Conservation (phyloP, 2,797 vertebrate genomes). For the Synaphobranchus kaupii region DNA sequence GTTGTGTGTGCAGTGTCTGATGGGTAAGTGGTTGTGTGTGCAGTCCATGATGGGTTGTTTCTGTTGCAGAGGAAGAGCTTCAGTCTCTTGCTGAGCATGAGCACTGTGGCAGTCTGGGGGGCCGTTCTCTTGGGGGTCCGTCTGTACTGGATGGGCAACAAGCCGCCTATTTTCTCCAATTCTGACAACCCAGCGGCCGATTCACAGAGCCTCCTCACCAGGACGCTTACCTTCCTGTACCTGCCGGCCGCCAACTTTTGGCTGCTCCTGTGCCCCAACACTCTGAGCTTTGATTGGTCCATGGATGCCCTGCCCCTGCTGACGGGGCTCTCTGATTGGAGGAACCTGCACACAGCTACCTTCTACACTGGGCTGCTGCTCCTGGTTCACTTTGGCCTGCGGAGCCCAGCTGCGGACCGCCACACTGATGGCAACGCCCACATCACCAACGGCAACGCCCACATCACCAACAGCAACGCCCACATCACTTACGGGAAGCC, state of each 20-base stretch:
- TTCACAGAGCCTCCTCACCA: slow-evolving; percentile 84
- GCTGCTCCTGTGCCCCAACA: slow-evolving; percentile 93
- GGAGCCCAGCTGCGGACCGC: slow-evolving; percentile 62
- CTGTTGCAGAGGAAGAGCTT: slow-evolving; percentile 84
- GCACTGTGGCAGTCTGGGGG: slow-evolving; percentile 86
- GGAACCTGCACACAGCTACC: slow-evolving; percentile 84
- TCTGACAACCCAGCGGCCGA: slow-evolving; percentile 98
- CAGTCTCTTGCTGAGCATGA: slow-evolving; percentile 83
- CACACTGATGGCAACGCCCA: not conserved
- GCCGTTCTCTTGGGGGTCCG: slow-evolving; percentile 83
- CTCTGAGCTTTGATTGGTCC: slow-evolving; percentile 97
- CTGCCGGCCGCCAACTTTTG: slow-evolving; percentile 91
- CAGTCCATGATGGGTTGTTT: too few species aligned
- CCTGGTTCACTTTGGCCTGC: slow-evolving; percentile 81
- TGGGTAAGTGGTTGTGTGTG: too few species aligned
- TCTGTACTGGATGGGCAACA: slow-evolving; percentile 99
- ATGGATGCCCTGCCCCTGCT: slow-evolving; percentile 97
- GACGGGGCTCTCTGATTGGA: slow-evolving; percentile 82
- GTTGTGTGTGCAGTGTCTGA: not conserved
- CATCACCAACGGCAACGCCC: not conserved
- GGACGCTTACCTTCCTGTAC: slow-evolving; percentile 88
- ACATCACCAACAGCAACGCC: too few species aligned
- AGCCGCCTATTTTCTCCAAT: slow-evolving; percentile 97
- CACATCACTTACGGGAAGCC: slow-evolving; percentile 71
- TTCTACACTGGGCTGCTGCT: slow-evolving; percentile 84